These are phyloP conservation scores for Tetranychus cinnabarinus DNA, from an alignment of 1,140 invertebrate species.

Conservation along the genomic window DNA sequence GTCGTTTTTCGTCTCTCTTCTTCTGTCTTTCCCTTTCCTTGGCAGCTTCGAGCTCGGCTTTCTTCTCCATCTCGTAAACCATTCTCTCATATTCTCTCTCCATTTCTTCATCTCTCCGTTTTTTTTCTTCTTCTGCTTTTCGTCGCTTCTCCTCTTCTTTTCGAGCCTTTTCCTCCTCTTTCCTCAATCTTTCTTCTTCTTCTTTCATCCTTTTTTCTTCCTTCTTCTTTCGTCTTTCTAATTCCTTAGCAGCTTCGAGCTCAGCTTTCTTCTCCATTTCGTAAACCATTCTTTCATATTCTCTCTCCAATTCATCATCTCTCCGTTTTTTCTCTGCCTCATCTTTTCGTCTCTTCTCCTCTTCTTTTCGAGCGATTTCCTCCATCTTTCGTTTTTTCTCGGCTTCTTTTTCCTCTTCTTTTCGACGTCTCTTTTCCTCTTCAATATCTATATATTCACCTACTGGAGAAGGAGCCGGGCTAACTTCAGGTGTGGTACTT, in stretches of 20 bases:
- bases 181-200: not conserved
- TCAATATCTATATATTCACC: not conserved
- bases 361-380: not conserved
- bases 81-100: not conserved
- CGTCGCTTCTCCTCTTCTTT: not conserved
- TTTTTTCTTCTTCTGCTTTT: not conserved
- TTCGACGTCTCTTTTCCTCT: not conserved
- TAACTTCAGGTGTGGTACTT: no score
- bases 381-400: not conserved
- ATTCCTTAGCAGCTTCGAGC: not conserved
- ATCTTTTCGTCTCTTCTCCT: not conserved
- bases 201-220: not conserved
- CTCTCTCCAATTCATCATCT: no score
- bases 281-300: not conserved
- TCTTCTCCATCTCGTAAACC: not conserved
- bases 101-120: not conserved
- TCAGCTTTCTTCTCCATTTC: not conserved
- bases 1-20: not conserved
- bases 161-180: not conserved
- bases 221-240: not conserved
- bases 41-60: not conserved
- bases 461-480: not conserved
- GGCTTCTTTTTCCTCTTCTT: not conserved
- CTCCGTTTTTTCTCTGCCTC: not conserved
- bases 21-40: not conserved